A percentile compares a stretch with the other conserved stretches of the same genome.
phyloP scores from a whole-genome alignment of 2,888 invertebrate genomes.

The Volucella bombylans region DNA sequence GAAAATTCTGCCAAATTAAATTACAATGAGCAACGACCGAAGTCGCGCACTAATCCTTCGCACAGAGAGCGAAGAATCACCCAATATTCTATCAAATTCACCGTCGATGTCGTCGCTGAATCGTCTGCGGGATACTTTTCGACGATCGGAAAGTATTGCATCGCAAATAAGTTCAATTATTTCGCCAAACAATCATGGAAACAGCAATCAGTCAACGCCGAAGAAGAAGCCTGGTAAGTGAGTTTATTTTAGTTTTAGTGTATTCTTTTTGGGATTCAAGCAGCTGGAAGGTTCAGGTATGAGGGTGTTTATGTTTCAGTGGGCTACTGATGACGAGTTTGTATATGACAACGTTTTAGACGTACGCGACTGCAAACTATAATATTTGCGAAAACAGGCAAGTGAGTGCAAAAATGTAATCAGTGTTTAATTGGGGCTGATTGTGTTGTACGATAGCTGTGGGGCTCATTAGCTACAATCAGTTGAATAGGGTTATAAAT shows the following conservation, averaged over 20 bases:
- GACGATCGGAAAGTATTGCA: conserved; percentile 80
- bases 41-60: conserved; percentile 79
- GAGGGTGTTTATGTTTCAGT: conserved; percentile 28
- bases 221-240: conserved; percentile 79
- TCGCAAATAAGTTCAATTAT: conserved; percentile 80
- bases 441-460: background rate
- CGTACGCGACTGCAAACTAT: too few species aligned
- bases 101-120: conserved; percentile 84
- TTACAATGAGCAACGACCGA: conserved; percentile 78
- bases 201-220: conserved; percentile 48
- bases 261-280: background rate
- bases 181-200: conserved; percentile 68
- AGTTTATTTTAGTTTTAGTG: conserved; percentile 2
- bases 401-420: background rate
- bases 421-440: background rate
- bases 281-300: conserved; percentile 14
- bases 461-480: background rate
- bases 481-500: too few species aligned
- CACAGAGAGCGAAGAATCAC: conserved; percentile 79
- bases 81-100: conserved; percentile 81
- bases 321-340: background rate
- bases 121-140: conserved; percentile 81
- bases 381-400: background rate
- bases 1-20: conserved; percentile 19
- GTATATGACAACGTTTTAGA: background rate